These are phyloP conservation scores for Caenorhabditis brenneri DNA, from an alignment of 1,140 invertebrate genomes.

Conservation along the genomic window DNA sequence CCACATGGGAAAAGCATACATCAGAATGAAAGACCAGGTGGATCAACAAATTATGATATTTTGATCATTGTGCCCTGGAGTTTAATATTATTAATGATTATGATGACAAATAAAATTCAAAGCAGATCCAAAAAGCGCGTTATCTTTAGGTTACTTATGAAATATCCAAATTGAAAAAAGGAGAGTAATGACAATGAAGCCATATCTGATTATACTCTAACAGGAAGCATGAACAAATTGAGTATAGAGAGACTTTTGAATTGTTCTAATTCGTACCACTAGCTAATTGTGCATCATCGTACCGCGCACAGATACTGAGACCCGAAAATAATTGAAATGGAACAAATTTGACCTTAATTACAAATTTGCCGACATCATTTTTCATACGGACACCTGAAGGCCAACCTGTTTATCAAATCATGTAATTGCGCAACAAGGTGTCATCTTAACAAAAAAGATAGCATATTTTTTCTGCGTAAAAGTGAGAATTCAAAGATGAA, in stretches of 20 bases:
- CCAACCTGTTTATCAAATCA: constrained; percentile 6
- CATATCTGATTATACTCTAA: too few relatives aligned
- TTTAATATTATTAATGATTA: neutral
- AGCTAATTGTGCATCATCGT: too few relatives aligned
- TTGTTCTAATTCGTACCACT: too few relatives aligned
- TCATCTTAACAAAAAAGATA: neutral
- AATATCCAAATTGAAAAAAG: too few relatives aligned
- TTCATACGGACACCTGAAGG: neutral
- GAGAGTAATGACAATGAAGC: too few relatives aligned
- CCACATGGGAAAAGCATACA: neutral
- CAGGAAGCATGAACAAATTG: too few relatives aligned
- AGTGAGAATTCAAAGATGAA: neutral
- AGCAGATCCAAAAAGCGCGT: too few relatives aligned
- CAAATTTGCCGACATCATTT: neutral
- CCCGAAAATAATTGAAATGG: too few relatives aligned
- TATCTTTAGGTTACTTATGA: too few relatives aligned
- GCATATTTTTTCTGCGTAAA: neutral
- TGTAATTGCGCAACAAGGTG: neutral
- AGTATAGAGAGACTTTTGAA: too few relatives aligned
- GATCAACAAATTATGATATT: neutral
- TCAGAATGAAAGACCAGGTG: neutral
- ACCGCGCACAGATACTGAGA: too few relatives aligned
- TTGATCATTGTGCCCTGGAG: neutral
- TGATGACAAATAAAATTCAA: neutral
- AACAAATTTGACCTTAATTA: too few relatives aligned